phyloP scores from a whole-genome alignment of 2,888 invertebrate species.

The Falcaria lacertinaria region DNA sequence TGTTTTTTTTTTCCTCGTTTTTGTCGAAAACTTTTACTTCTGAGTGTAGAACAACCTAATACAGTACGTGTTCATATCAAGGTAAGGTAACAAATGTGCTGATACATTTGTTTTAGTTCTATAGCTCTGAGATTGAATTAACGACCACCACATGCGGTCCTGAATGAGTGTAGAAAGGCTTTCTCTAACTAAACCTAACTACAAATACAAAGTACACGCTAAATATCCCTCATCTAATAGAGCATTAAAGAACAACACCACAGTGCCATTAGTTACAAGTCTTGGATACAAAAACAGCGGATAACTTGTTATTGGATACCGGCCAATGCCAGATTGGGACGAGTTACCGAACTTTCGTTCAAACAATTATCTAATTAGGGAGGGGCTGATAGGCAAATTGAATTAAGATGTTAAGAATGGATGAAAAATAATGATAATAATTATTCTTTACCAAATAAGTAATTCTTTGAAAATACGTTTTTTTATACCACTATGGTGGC shows the following conservation, averaged over 20 bases:
- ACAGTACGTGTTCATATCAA: too few relatives aligned
- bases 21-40: too few relatives aligned
- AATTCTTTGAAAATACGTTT: too few relatives aligned
- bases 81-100: too few relatives aligned
- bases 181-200: too few relatives aligned
- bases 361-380: slow-evolving; percentile 19
- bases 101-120: too few relatives aligned
- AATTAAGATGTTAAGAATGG: neutral
- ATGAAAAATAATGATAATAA: slow-evolving; percentile 5
- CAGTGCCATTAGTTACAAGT: neutral
- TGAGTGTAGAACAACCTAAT: too few relatives aligned
- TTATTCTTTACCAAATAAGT: slow-evolving; percentile 12
- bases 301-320: neutral
- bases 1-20: too few relatives aligned
- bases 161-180: too few relatives aligned
- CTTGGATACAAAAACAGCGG: neutral
- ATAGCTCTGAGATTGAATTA: too few relatives aligned
- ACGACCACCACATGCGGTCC: too few relatives aligned
- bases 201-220: neutral
- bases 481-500: too few relatives aligned
- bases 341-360: slow-evolving; percentile 11
- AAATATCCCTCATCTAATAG: neutral
- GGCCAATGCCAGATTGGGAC: neutral
- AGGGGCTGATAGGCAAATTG: slow-evolving; percentile 18
- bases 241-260: neutral